Evolutionary conservation across 1,140 invertebrate genomes (phyloP).

Genomic region (Scaptomyza pallida): DNA sequence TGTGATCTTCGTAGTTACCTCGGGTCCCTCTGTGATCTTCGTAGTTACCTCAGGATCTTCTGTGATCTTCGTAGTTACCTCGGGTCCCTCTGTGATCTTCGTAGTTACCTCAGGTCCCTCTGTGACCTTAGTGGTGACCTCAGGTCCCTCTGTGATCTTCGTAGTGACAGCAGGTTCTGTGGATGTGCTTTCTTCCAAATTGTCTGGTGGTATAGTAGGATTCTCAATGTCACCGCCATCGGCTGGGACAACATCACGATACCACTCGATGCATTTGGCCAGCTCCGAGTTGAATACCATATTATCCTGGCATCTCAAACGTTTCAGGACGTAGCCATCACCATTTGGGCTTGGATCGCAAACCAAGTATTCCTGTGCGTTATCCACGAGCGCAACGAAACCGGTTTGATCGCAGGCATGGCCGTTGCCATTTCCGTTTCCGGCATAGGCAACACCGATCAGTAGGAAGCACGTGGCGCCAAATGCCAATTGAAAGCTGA

Average conservation of each 20-base stretch:
- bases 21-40: background rate
- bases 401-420: constrained; percentile 42
- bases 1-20: background rate
- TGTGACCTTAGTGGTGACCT: background rate
- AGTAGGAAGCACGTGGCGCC: constrained; percentile 13
- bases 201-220: constrained; percentile 56
- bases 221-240: constrained; percentile 67
- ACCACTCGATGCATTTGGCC: constrained; percentile 27
- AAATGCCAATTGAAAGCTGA: constrained; percentile 13
- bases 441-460: constrained; percentile 11
- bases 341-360: constrained; percentile 43
- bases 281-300: constrained; percentile 36
- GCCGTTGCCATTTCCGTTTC: background rate
- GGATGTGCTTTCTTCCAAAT: constrained; percentile 34
- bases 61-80: too few species aligned
- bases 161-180: background rate
- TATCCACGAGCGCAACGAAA: constrained; percentile 46
- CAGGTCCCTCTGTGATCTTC: background rate
- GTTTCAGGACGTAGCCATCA: constrained; percentile 33
- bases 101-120: background rate
- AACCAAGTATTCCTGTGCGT: constrained; percentile 40
- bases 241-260: background rate
- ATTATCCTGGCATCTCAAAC: constrained; percentile 42
- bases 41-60: too few species aligned
- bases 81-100: too few species aligned